Conservation (phyloP, 2,113 vertebrate species). For the Porphyrio hochstetteri region DNA sequence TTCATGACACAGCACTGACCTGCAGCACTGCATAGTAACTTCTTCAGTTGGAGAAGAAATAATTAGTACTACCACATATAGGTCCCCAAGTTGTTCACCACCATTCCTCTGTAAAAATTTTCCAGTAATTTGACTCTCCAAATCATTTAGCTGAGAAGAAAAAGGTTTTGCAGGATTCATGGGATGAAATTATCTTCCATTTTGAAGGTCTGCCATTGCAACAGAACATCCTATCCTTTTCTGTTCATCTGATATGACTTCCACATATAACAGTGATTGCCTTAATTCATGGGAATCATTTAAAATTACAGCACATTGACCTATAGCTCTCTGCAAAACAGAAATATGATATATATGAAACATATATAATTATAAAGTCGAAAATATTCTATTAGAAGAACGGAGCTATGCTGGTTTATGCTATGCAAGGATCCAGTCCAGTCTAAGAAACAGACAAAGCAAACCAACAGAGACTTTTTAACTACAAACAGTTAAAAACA, state of each 20-base stretch:
- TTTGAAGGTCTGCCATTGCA: neutral
- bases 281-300: neutral
- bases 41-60: neutral
- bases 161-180: neutral
- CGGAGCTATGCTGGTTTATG: neutral
- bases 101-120: neutral
- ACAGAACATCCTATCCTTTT: neutral
- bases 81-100: neutral
- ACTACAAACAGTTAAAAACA: neutral
- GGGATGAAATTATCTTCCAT: neutral
- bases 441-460: neutral
- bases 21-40: neutral
- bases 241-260: neutral
- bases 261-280: neutral
- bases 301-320: neutral
- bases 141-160: neutral
- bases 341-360: neutral
- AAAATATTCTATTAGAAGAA: neutral
- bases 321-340: neutral
- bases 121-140: neutral
- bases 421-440: neutral
- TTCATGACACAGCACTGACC: neutral
- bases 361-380: neutral
- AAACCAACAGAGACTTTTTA: neutral
- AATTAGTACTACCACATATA: neutral